Percentiles rank a stretch among this genome's conserved stretches.
phyloP scores from a whole-genome alignment of 2,113 vertebrate species.

The Hippocampus comes region DNA sequence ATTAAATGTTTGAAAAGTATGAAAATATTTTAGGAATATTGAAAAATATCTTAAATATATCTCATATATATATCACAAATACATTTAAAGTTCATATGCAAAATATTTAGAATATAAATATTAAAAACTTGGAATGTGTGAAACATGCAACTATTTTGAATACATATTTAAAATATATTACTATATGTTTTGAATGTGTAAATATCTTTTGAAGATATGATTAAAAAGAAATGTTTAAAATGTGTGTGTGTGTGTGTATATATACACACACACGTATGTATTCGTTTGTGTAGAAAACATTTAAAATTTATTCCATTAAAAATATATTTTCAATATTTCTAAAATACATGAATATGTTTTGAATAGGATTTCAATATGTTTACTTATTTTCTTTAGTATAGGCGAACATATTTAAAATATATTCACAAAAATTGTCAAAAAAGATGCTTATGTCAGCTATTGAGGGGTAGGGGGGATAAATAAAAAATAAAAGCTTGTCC shows the following conservation, averaged over 20 bases:
- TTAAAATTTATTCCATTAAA: background rate
- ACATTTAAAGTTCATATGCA: too few relatives aligned
- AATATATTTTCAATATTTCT: background rate
- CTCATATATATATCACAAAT: background rate
- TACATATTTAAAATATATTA: background rate
- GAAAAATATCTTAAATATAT: background rate
- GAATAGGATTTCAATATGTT: background rate
- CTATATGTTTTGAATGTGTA: background rate
- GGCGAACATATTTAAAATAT: slow-evolving; percentile 20
- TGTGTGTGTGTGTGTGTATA: too few relatives aligned
- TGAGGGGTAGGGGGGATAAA: slow-evolving; percentile 24
- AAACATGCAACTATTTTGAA: too few relatives aligned
- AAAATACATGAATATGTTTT: background rate
- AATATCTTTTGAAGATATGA: too few relatives aligned
- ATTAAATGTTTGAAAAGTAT: background rate
- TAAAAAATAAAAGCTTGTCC: background rate
- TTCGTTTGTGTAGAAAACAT: too few relatives aligned
- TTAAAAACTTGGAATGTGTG: too few relatives aligned
- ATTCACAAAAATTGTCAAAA: slow-evolving; percentile 30
- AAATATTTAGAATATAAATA: background rate
- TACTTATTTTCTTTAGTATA: background rate
- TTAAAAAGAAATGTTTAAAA: too few relatives aligned
- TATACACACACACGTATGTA: too few relatives aligned
- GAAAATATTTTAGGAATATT: background rate
- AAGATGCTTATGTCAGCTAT: slow-evolving; percentile 29